Evolutionary conservation across 2,888 invertebrate species (phyloP).

Genomic region (Syrphus vitripennis): DNA sequence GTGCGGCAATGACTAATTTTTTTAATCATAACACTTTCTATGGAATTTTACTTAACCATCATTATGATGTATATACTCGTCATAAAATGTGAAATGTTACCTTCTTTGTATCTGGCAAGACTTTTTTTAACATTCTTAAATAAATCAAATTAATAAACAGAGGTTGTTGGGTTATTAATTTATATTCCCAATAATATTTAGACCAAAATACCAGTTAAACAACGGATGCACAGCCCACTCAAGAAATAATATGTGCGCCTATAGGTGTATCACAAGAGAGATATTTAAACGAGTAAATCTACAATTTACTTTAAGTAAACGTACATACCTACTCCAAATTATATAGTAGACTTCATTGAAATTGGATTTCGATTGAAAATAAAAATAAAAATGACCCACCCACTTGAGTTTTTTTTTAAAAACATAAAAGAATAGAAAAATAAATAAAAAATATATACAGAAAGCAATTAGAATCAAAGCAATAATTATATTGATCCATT

Average conservation of each 20-base stretch:
- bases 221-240: constrained; percentile 66
- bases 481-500: constrained; percentile 45
- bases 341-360: constrained; percentile 14
- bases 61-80: constrained; percentile 1
- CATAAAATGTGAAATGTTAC: constrained; percentile 26
- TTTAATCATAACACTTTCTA: constrained; percentile 38
- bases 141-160: constrained; percentile 22
- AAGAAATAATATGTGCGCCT: neutral
- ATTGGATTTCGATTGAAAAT: constrained; percentile 40
- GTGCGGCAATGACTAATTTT: constrained; percentile 55
- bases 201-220: constrained; percentile 51
- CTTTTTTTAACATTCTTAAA: neutral
- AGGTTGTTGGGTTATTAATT: constrained; percentile 33
- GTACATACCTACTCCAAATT: neutral
- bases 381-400: constrained; percentile 50
- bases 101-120: neutral
- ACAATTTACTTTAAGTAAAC: constrained; percentile 17
- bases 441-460: constrained; percentile 21
- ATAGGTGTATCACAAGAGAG: neutral
- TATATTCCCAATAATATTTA: neutral
- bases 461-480: constrained; percentile 51
- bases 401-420: constrained; percentile 43
- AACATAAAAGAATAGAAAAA: neutral
- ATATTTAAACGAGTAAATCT: constrained; percentile 42
- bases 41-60: constrained; percentile 68